These are phyloP conservation scores for Arbacia lixula DNA, from an alignment of 53 echinoderm and acorn worm genomes.

Conservation along the genomic window DNA sequence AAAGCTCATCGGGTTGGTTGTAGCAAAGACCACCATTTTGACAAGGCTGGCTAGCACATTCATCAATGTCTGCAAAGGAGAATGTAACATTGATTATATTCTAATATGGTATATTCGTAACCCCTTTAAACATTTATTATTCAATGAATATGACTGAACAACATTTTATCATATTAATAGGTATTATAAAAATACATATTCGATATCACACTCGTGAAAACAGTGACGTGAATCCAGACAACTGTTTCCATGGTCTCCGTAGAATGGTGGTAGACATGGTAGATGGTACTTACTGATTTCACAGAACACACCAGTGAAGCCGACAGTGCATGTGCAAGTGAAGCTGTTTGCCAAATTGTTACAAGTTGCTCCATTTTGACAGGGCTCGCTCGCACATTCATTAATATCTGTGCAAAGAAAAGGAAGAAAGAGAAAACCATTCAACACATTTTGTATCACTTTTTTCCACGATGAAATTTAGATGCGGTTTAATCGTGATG, in stretches of 20 bases:
- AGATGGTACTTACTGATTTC: background rate
- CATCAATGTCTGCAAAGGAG: conserved; percentile 67
- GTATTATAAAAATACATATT: background rate
- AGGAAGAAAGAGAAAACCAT: no score
- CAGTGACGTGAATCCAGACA: no score
- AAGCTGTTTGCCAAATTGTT: background rate
- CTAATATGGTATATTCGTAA: no score
- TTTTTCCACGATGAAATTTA: no score
- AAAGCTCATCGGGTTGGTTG: conserved; percentile 4
- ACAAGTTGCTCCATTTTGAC: background rate
- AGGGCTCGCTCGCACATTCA: background rate
- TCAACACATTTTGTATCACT: no score
- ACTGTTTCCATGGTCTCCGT: background rate
- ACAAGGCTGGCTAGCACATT: conserved; percentile 64
- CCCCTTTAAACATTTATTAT: background rate
- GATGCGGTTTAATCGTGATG: no score
- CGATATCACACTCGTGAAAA: background rate
- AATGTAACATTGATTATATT: no score
- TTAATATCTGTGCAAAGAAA: conserved; percentile 1
- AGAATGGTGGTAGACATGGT: background rate
- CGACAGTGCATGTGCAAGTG: background rate
- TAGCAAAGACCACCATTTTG: conserved; percentile 32
- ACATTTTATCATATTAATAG: background rate
- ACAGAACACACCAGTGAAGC: background rate
- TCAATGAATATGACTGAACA: background rate